These are phyloP conservation scores for Caenorhabditis parvicauda DNA, from an alignment of 2,888 invertebrate genomes.

Conservation along the genomic window DNA sequence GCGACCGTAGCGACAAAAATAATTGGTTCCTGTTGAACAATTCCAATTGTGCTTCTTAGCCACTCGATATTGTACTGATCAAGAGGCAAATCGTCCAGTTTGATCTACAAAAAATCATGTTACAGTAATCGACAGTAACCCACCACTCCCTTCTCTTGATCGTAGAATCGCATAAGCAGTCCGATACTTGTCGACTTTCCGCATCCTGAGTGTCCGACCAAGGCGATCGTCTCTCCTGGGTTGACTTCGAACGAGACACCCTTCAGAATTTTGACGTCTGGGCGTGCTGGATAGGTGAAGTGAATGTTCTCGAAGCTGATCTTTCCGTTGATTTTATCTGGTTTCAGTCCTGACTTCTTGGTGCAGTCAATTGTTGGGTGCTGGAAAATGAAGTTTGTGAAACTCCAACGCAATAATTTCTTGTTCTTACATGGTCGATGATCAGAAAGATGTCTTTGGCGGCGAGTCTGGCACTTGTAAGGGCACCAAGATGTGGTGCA, in stretches of 20 bases:
- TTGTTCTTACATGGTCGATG: slow-evolving; percentile 64
- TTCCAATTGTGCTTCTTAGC: slow-evolving; percentile 63
- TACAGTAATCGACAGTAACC: neutral
- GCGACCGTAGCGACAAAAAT: slow-evolving; percentile 63
- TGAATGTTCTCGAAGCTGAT: slow-evolving; percentile 65
- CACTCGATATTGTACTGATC: slow-evolving; percentile 54
- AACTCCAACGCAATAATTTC: no score
- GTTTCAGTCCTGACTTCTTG: slow-evolving; percentile 64
- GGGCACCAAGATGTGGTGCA: slow-evolving; percentile 78
- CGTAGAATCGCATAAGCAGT: slow-evolving; percentile 48
- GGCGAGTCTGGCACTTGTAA: slow-evolving; percentile 78
- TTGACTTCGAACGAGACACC: slow-evolving; percentile 43
- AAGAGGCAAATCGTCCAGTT: slow-evolving; percentile 64
- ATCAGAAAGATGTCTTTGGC: slow-evolving; percentile 69
- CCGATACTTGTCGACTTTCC: slow-evolving; percentile 51
- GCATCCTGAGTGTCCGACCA: slow-evolving; percentile 53
- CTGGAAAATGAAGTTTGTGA: slow-evolving; percentile 54
- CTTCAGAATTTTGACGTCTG: slow-evolving; percentile 58
- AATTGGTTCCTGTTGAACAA: slow-evolving; percentile 66
- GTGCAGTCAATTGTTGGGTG: slow-evolving; percentile 66
- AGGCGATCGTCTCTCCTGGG: slow-evolving; percentile 46
- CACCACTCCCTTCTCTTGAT: slow-evolving; percentile 38
- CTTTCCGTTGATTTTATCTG: slow-evolving; percentile 62
- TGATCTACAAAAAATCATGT: slow-evolving; percentile 52
- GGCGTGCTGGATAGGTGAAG: slow-evolving; percentile 65